Base-by-base conservation (phyloP, 2,888 invertebrate genomes). In the Oligia latruncula region DNA sequence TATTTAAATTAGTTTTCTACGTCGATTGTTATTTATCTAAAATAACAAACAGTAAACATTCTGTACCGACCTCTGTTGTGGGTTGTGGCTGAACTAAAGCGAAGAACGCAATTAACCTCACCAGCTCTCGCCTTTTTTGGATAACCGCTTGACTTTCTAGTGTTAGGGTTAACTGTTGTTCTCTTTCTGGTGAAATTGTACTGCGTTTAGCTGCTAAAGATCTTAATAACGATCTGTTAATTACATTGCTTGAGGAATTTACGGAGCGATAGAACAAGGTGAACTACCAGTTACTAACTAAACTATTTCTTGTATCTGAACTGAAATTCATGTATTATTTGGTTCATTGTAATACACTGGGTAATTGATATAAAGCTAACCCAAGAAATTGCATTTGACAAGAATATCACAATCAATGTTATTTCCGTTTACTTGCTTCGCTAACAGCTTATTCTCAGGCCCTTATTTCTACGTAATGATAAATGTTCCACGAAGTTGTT, bases 401-500 rank as follows among this genome's bases (percentile, higher is more conserved):
- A 62, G 46, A 75, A 62, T 79, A 74, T 66, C 66, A 62, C 46
- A 68, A 71, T 62, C 35, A 0, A 75, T 67, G 60, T 77, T 68
- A 66, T 62, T 49, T 62, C 17, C n/a, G 29, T 78, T 72, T 20
- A 46, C 66, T 82, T 70, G 73, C 73, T 79, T 75, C 66, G 43
- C 20, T 78, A 83, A 72, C 74, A 81, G 74, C 74, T 83, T 83
- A 85, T 74, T 65, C 67, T 68, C 43, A 13, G 67, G 67, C 76
- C 71, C 71, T 52, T 81, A 81, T 77, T 80, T 70, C 29, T 52
- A 60, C 43, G 70, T 86, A 81, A 81, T 85, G 77, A 82, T 82
- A 88, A 84, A 84, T 79, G 78, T 87, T 89, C 49, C 78, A 11
- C 65, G 52, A 89, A 88, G 78, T 88, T 88, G 65, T 87, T 88